Evolutionary conservation across 2,888 invertebrate genomes (phyloP).

Genomic region (Nebria salina): DNA sequence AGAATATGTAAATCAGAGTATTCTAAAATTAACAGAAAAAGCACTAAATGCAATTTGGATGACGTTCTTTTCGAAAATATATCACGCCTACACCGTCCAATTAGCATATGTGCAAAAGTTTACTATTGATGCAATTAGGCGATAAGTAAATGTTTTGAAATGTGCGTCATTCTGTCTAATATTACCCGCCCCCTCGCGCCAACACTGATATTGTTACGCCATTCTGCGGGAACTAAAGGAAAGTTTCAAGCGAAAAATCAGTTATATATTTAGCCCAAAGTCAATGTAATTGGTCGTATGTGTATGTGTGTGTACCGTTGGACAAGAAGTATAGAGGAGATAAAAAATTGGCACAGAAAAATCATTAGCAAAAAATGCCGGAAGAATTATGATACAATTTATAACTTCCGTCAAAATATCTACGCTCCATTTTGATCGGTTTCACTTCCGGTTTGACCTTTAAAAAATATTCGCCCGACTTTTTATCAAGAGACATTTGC

Average conservation of each 20-base stretch:
- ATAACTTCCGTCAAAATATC: slow-evolving; percentile 25
- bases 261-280: neutral
- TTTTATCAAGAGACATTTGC: neutral
- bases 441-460: neutral
- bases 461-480: neutral
- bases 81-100: neutral
- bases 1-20: neutral
- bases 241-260: slow-evolving; percentile 2
- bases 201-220: neutral
- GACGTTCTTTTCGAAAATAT: neutral
- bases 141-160: neutral
- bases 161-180: neutral
- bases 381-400: slow-evolving; percentile 35
- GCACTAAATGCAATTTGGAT: neutral
- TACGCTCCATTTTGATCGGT: neutral
- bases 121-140: neutral
- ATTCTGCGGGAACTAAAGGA: neutral
- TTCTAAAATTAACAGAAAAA: neutral
- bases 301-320: too few species aligned
- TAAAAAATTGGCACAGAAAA: slow-evolving; percentile 29
- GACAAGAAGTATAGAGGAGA: neutral
- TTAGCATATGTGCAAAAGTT: neutral
- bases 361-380: slow-evolving; percentile 28
- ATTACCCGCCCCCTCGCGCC: neutral
- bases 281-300: too few species aligned